Percentiles rank a stretch among this genome's conserved stretches.
These are phyloP conservation scores for Caenorhabditis zanzibari DNA, from an alignment of 2,888 invertebrate species.

Conservation along the genomic window DNA sequence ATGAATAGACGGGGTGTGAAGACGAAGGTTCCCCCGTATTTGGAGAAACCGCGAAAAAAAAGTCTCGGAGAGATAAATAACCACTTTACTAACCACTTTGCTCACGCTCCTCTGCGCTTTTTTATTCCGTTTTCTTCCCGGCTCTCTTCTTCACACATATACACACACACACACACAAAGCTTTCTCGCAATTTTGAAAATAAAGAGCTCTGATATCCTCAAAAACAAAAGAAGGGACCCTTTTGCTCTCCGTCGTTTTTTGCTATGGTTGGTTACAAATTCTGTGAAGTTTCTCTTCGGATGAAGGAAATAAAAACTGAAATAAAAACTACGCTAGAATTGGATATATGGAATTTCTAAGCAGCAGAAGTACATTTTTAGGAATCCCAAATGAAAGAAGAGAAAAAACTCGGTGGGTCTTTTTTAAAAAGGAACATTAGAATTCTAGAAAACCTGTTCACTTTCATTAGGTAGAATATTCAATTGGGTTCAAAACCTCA, in stretches of 20 bases:
- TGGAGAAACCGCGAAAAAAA: conserved; percentile 51
- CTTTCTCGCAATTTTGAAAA: conserved; percentile 54
- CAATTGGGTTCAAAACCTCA: too few relatives aligned
- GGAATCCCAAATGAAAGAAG: neutral
- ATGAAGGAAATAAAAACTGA: neutral
- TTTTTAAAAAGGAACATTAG: too few relatives aligned
- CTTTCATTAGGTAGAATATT: too few relatives aligned
- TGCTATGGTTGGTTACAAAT: neutral
- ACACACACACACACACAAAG: conserved; percentile 51
- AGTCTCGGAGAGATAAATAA: conserved; percentile 61
- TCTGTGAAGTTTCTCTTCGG: neutral
- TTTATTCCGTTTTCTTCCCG: conserved; percentile 58
- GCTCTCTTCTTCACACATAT: conserved; percentile 20
- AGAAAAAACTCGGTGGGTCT: too few relatives aligned
- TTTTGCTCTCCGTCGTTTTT: neutral
- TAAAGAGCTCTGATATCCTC: conserved; percentile 57
- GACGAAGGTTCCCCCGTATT: conserved; percentile 22
- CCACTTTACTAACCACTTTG: conserved; percentile 66
- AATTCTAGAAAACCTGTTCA: too few relatives aligned
- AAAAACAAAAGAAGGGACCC: conserved; percentile 38
- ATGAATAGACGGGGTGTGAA: conserved; percentile 37
- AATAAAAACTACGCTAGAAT: conserved; percentile 16
- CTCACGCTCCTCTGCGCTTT: conserved; percentile 62
- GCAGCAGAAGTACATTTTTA: conserved; percentile 10
- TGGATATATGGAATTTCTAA: conserved; percentile 13